phyloP scores from a whole-genome alignment of 1,140 invertebrate species.

The Campoletis sonorensis region DNA sequence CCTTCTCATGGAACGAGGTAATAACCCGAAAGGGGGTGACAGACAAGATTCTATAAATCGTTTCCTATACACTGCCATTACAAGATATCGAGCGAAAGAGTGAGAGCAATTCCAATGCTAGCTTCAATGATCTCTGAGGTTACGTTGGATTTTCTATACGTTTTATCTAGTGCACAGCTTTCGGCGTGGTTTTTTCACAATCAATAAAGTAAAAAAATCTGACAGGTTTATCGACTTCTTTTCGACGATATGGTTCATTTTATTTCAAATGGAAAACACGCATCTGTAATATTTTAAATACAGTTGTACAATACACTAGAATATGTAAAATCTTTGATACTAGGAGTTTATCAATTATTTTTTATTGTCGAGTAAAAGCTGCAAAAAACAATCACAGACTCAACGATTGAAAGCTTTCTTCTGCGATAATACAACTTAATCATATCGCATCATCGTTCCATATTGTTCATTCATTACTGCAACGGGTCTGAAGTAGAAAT shows the following conservation, averaged over 20 bases:
- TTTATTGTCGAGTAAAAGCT: neutral
- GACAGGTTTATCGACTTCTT: too few species aligned
- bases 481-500: slow-evolving; percentile 39
- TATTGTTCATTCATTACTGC: slow-evolving; percentile 55
- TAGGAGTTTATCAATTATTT: neutral
- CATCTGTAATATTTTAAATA: too few species aligned
- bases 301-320: too few species aligned
- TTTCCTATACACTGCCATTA: too few species aligned
- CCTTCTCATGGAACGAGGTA: neutral
- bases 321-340: neutral
- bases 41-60: too few species aligned
- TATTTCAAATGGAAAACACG: too few species aligned
- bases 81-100: neutral
- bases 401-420: slow-evolving; percentile 15
- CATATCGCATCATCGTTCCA: slow-evolving; percentile 6
- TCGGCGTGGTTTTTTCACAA: too few species aligned
- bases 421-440: slow-evolving; percentile 19
- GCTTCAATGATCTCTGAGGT: too few species aligned
- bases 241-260: too few species aligned
- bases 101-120: neutral
- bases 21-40: neutral
- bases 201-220: too few species aligned
- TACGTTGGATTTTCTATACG: too few species aligned
- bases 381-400: neutral
- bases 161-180: too few species aligned